Percentiles rank a stretch among this genome's conserved stretches.
These are phyloP conservation scores for Onychorhynchus coronatus DNA, from an alignment of 2,113 vertebrate species.

Conservation along the genomic window DNA sequence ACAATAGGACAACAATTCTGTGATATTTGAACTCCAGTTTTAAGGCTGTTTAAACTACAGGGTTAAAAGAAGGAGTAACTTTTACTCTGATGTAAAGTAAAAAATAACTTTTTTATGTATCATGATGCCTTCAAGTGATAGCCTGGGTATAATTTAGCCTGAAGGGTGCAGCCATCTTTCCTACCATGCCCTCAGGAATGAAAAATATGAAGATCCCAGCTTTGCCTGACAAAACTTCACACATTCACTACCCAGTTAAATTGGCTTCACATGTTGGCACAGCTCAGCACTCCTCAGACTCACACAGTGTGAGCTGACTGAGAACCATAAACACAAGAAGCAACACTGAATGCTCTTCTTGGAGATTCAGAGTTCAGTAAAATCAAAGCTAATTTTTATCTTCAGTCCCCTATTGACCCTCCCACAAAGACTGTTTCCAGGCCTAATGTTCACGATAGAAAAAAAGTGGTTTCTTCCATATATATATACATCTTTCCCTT, in stretches of 20 bases:
- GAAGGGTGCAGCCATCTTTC: background rate
- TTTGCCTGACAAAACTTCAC: background rate
- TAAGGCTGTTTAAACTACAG: background rate
- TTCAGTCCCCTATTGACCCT: background rate
- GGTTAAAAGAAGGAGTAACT: background rate
- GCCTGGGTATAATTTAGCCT: background rate
- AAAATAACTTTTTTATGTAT: background rate
- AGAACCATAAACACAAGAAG: fast-evolving
- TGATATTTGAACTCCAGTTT: background rate
- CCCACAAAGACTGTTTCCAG: background rate
- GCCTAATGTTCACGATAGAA: background rate
- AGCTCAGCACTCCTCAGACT: background rate
- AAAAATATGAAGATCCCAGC: background rate
- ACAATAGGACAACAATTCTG: background rate
- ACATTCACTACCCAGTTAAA: background rate
- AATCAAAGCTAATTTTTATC: background rate
- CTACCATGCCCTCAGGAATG: background rate
- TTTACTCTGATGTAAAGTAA: background rate
- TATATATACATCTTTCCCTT: background rate
- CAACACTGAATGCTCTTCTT: background rate
- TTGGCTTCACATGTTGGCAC: background rate
- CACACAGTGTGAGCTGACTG: background rate
- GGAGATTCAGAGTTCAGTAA: background rate
- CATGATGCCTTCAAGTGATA: background rate
- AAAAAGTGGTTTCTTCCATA: background rate